Evolutionary conservation across 2,113 vertebrate genomes (phyloP).

Genomic region (Copsychus sechellarum): DNA sequence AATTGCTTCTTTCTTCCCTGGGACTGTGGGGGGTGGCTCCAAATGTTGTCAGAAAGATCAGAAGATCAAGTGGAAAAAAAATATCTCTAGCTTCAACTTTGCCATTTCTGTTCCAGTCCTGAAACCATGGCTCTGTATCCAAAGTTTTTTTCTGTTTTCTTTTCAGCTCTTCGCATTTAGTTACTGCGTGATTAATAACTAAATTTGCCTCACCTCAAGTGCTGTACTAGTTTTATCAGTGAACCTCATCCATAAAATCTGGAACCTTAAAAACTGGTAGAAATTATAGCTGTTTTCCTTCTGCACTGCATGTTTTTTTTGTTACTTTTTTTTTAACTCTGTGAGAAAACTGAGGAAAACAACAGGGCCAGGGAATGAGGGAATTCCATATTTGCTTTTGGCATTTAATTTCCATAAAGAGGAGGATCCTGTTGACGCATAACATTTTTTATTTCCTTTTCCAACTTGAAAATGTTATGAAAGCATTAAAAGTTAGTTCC

Average conservation of each 20-base stretch:
- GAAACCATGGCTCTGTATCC: neutral
- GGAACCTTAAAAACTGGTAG: neutral
- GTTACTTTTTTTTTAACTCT: neutral
- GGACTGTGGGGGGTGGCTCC: neutral
- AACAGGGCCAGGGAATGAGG: slow-evolving; percentile 3
- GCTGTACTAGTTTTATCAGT: neutral
- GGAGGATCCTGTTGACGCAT: slow-evolving; percentile 2
- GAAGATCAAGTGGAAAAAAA: neutral
- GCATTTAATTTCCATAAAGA: slow-evolving; percentile 9
- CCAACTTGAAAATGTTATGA: slow-evolving; percentile 19
- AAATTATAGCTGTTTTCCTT: neutral
- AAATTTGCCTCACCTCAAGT: neutral
- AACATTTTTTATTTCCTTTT: neutral
- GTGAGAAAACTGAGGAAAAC: slow-evolving; percentile 5
- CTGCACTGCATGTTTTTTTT: neutral
- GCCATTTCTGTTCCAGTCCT: neutral
- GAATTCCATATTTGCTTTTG: slow-evolving; percentile 44
- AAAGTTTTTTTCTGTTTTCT: neutral
- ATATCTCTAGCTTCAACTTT: neutral
- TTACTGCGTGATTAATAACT: neutral
- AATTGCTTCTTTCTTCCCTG: neutral
- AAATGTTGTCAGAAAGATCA: neutral
- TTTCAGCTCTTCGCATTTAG: neutral
- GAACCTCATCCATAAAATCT: neutral
- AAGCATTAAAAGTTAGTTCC: slow-evolving; percentile 35